Evolutionary conservation across 1,140 invertebrate genomes (phyloP).

Genomic region (Leptinotarsa lineolata): DNA sequence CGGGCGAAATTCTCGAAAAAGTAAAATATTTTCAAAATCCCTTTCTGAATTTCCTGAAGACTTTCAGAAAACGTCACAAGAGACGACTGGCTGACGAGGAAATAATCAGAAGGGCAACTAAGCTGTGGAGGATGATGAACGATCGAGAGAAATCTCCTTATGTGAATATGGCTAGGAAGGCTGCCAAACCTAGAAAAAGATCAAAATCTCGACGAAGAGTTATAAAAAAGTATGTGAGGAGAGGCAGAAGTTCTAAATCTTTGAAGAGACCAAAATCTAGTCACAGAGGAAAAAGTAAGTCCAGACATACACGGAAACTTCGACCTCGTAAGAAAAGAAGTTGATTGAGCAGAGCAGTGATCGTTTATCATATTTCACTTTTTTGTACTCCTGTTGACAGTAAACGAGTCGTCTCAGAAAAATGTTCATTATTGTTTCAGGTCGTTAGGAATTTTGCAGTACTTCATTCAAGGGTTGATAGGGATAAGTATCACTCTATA

Average conservation of each 20-base stretch:
- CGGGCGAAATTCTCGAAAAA: not conserved
- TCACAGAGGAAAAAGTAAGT: not conserved
- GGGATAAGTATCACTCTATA: too few relatives aligned
- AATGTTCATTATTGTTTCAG: too few relatives aligned
- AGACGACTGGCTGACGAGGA: not conserved
- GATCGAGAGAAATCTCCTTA: slow-evolving; percentile 9
- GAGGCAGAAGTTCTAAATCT: slow-evolving; percentile 11
- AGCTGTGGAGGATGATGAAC: slow-evolving; percentile 16
- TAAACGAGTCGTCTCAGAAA: too few relatives aligned
- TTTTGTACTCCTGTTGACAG: too few relatives aligned
- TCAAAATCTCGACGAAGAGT: not conserved
- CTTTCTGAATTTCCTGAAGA: slow-evolving; percentile 11
- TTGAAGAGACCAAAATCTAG: not conserved
- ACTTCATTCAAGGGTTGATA: too few relatives aligned
- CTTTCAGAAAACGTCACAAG: slow-evolving; percentile 10
- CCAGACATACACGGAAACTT: not conserved
- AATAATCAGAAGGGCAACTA: not conserved
- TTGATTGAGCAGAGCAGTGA: not conserved
- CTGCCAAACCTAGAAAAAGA: not conserved
- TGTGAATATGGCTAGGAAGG: not conserved
- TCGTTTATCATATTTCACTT: too few relatives aligned
- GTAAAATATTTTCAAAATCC: slow-evolving; percentile 9
- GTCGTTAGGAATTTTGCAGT: too few relatives aligned
- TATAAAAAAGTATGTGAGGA: not conserved
- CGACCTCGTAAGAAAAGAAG: not conserved